Base-by-base conservation (phyloP, 2,797 vertebrate genomes). In the Momotus momota region DNA sequence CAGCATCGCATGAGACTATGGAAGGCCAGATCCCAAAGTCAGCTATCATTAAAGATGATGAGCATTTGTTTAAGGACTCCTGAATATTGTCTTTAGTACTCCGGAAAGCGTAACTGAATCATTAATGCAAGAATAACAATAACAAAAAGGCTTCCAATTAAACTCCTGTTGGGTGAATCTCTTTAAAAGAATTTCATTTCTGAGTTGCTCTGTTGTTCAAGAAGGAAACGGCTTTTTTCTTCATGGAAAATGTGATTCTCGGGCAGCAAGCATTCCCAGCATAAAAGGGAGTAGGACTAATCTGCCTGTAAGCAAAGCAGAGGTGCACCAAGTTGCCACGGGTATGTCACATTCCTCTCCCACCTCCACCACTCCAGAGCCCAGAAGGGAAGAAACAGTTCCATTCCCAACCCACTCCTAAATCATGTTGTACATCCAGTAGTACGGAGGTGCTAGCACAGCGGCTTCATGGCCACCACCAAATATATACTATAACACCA, bases 311-410 rank as follows among this genome's bases (percentile, higher is more conserved):
- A 62, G 33, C 46, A 85, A 54, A 66, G 67, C 55, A 43, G 38
- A 85, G 81, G 49, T 48, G 33, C 81, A 65, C 49, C 93, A 81
- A 66, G 65, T n/a, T 61, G 29, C 33, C 78, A 51, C 0, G 1
- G 58, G 35, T 91, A 7, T 6, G 33, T 21, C 33, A 58, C 71
- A 35, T 82, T 94, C 74, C 79, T 89, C 58, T 54, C 27, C 87
- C 74, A 94, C 67, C 81, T 93, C 73, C 79, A 85, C 67, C 79
- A 70, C 66, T 73, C 75, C 90, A 51, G 52, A 14, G 23, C 40
- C 31, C 5, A 17, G 52, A 40, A 81, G 33, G 45, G 46, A 89
- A 84, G 41, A 49, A 84, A 61, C 49, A 62, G 62, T 54, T 41
- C n/a, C 60, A 27, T 58, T 75, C 58, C 38, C 27, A 71, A 57